Evolutionary conservation across 2,888 invertebrate species (phyloP), one percentile per base, ranked within the genome.

Genomic region (Agrochola lychnidis): DNA sequence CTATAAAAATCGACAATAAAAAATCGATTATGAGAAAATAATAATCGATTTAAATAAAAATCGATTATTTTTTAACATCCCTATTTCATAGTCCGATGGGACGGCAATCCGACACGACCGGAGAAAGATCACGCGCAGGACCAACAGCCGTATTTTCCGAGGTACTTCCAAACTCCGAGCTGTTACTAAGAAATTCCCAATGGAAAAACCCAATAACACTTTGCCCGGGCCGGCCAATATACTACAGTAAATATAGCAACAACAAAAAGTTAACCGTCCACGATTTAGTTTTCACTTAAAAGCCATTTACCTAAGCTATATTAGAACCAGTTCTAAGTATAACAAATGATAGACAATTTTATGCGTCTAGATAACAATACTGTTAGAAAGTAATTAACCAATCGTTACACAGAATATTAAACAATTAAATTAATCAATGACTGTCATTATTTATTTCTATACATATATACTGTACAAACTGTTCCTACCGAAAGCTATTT

Each of bases 351-450:
- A 56, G n/a, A 56, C 14, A 22, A 70, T 70, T 70, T 56, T 51
- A 51, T 48, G 53, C 12, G 19, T 67, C 12, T 57, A 25, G 30
- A 67, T 72, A 72, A 79, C 14, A 64, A 53, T 45, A 66, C 40
- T 70, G n/a, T 68, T 59, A 66, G 30, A 12, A 61, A 61, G 22
- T 73, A 61, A 73, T 79, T 53, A 79, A 69, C 4, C 12, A 40
- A 30, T 40, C 56, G 40, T 72, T 42, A 72, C 2, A 40, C 5
- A 53, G 42, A 45, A 63, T 40, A 14, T 51, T 66, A n/a, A 4
- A 4, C n/a, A n/a, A 36, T 53, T 16, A 12, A 61, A 40, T 36
- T n/a, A 0, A 42, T 30, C 14, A 30, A 62, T 48, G 12, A 63
- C n/a, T 36, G 16, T 62, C 45, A 45, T 70, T 4, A 57, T 14